These are phyloP conservation scores for Sarcophaga rosellei DNA, from an alignment of 2,888 invertebrate species.

Conservation along the genomic window DNA sequence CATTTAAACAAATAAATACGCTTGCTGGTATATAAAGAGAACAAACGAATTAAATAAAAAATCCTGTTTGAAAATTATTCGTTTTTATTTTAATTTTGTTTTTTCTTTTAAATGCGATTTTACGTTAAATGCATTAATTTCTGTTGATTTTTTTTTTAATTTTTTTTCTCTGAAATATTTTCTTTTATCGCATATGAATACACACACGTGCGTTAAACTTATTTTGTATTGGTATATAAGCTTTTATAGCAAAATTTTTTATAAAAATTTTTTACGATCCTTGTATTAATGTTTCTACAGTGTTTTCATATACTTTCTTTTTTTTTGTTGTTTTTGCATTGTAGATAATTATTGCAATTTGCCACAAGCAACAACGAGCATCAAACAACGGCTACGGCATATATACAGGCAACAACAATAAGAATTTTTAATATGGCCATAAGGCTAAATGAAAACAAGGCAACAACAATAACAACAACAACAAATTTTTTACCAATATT, in stretches of 20 bases:
- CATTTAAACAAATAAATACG: conserved; percentile 9
- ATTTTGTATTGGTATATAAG: neutral
- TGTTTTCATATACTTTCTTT: conserved; percentile 20
- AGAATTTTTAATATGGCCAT: conserved; percentile 34
- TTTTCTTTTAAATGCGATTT: conserved; percentile 35
- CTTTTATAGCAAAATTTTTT: neutral
- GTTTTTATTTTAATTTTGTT: conserved; percentile 1
- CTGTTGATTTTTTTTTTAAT: conserved; percentile 45
- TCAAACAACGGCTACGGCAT: conserved; percentile 13
- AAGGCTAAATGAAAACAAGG: conserved; percentile 65
- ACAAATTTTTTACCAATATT: conserved; percentile 53
- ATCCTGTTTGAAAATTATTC: neutral
- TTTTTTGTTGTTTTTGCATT: conserved; percentile 46
- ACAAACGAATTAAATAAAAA: neutral
- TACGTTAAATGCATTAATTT: conserved; percentile 63
- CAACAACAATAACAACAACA: conserved; percentile 40
- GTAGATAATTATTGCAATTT: conserved; percentile 69
- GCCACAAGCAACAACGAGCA: conserved; percentile 46
- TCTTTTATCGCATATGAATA: neutral
- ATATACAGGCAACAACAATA: conserved; percentile 50
- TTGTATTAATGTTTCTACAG: neutral
- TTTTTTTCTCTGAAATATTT: conserved; percentile 4
- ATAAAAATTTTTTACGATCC: neutral
- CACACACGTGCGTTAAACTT: conserved; percentile 4
- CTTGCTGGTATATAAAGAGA: neutral